Evolutionary conservation across 2,113 vertebrate genomes (phyloP).

Genomic region (Globicephala melas): DNA sequence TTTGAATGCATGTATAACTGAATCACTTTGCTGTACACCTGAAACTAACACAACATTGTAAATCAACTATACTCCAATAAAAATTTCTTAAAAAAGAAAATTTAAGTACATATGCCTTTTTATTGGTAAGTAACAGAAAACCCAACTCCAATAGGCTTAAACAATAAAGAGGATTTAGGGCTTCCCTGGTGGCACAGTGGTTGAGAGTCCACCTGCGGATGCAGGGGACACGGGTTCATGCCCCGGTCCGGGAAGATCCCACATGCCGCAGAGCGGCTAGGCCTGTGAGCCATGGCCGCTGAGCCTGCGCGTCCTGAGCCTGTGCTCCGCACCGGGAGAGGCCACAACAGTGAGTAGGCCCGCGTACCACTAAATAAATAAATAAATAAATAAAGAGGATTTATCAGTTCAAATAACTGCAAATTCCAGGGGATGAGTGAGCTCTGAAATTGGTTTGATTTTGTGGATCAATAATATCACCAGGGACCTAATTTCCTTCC

Average conservation of each 20-base stretch:
- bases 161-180: conserved; percentile 8
- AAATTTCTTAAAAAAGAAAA: not conserved
- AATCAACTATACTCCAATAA: not conserved
- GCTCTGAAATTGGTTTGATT: conserved; percentile 9
- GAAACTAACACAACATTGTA: not conserved
- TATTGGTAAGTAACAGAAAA: conserved; percentile 8
- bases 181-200: too few species aligned
- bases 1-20: not conserved
- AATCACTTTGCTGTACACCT: not conserved
- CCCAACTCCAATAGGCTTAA: not conserved
- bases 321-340: too few species aligned
- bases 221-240: too few species aligned
- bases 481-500: not conserved
- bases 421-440: not conserved
- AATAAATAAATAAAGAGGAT: not conserved
- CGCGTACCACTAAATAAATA: too few species aligned
- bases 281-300: too few species aligned
- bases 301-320: too few species aligned
- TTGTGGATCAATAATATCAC: not conserved
- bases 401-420: not conserved
- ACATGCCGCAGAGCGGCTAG: too few species aligned
- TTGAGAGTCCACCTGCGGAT: too few species aligned
- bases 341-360: too few species aligned
- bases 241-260: too few species aligned
- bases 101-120: not conserved